These are phyloP conservation scores for Laupala kohalensis DNA, from an alignment of 1,140 invertebrate species.

Conservation along the genomic window DNA sequence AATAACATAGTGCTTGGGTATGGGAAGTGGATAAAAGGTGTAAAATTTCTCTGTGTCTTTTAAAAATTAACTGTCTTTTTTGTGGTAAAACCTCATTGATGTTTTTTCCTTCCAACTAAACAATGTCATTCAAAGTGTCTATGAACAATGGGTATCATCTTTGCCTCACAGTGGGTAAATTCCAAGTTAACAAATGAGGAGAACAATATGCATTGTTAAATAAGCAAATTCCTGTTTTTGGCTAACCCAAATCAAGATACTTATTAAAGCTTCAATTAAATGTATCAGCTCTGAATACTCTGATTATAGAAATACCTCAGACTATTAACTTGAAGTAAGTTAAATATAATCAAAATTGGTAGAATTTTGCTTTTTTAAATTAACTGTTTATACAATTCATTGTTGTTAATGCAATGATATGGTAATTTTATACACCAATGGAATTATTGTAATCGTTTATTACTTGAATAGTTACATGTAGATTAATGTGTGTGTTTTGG, in stretches of 20 bases:
- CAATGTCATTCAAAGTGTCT: too few species aligned
- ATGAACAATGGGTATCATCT: too few species aligned
- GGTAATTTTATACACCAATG: neutral
- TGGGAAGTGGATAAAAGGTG: neutral
- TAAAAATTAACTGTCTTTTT: neutral
- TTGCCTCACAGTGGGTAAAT: too few species aligned
- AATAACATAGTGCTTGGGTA: neutral
- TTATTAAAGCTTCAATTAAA: neutral
- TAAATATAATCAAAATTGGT: neutral
- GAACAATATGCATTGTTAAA: too few species aligned
- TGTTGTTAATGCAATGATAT: neutral
- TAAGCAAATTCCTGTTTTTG: too few species aligned
- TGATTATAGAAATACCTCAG: neutral
- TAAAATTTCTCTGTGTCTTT: neutral
- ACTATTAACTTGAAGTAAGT: neutral
- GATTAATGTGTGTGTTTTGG: slow-evolving; percentile 1
- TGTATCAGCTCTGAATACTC: neutral
- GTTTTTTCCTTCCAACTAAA: too few species aligned
- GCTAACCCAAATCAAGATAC: too few species aligned
- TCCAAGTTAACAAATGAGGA: too few species aligned
- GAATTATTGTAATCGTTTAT: neutral
- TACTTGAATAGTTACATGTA: slow-evolving; percentile 2
- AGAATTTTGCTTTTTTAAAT: neutral
- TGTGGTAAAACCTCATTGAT: neutral
- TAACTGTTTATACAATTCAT: neutral